Evolutionary conservation across 2,797 vertebrate species (phyloP).

Genomic region (Parauchenoglanis ngamensis): DNA sequence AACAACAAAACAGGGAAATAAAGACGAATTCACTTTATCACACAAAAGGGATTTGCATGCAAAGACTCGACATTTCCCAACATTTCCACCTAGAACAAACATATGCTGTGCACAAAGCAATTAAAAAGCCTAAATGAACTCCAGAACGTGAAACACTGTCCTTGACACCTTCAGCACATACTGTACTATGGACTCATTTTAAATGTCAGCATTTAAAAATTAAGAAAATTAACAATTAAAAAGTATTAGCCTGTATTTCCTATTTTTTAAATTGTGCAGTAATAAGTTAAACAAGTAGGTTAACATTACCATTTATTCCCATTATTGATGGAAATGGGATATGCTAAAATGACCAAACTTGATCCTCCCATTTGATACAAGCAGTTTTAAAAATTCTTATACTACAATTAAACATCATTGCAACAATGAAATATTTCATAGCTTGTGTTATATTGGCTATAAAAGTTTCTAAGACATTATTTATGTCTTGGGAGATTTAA

Average conservation of each 20-base stretch:
- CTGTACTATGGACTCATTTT: neutral
- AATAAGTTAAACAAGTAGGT: neutral
- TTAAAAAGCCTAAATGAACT: neutral
- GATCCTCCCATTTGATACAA: neutral
- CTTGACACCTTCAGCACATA: neutral
- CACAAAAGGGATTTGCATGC: neutral
- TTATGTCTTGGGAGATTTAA: neutral
- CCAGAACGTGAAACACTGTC: neutral
- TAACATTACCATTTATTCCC: neutral
- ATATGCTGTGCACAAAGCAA: neutral
- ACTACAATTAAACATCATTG: neutral
- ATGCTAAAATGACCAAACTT: neutral
- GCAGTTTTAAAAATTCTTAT: neutral
- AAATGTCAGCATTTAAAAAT: neutral
- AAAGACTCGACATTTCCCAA: neutral
- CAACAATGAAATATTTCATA: neutral
- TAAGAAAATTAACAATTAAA: neutral
- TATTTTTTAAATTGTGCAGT: neutral
- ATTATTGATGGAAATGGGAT: neutral
- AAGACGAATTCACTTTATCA: neutral
- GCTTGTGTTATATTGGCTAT: neutral
- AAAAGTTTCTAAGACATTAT: neutral
- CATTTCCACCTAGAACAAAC: neutral
- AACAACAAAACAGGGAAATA: neutral
- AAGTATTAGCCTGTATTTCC: neutral